phyloP scores from a whole-genome alignment of 2,113 vertebrate species.

The Phyllopteryx taeniolatus region DNA sequence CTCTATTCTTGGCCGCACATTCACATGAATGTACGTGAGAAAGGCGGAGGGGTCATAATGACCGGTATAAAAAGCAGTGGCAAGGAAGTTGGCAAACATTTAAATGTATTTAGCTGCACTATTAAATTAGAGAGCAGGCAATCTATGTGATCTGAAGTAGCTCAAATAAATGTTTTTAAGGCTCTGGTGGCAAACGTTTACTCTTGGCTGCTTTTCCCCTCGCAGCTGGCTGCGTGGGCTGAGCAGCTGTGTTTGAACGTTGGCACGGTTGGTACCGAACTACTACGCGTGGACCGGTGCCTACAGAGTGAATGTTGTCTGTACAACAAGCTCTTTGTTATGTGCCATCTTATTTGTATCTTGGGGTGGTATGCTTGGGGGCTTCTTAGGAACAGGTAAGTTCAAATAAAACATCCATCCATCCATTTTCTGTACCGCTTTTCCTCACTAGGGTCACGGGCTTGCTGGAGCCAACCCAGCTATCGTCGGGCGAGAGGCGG shows the following conservation, averaged over 20 bases:
- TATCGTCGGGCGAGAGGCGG: no score
- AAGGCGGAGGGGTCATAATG: neutral
- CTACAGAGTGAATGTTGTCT: constrained; percentile 14
- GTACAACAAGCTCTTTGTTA: neutral
- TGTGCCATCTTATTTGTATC: neutral
- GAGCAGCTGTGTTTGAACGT: constrained; percentile 48
- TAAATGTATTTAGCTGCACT: constrained; percentile 9
- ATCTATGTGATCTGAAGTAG: constrained; percentile 12
- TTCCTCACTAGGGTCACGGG: no score
- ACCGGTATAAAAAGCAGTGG: constrained; percentile 33
- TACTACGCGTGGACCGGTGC: constrained; percentile 24
- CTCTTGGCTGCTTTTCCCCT: constrained; percentile 26
- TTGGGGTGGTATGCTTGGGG: constrained; percentile 10
- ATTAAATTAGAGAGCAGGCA: constrained; percentile 31
- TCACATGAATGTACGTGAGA: constrained; percentile 47
- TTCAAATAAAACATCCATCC: no score
- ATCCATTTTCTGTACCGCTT: no score
- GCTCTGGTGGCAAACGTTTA: constrained; percentile 14
- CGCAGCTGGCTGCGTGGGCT: constrained; percentile 3
- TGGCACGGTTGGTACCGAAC: constrained; percentile 12
- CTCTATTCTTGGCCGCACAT: constrained; percentile 57
- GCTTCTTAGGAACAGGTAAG: constrained; percentile 20
- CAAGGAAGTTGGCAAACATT: constrained; percentile 28
- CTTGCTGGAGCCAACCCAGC: no score
- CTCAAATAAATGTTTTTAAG: constrained; percentile 30